phyloP scores from a whole-genome alignment of 2,797 vertebrate species.

The Eurystomus glaucurus region DNA sequence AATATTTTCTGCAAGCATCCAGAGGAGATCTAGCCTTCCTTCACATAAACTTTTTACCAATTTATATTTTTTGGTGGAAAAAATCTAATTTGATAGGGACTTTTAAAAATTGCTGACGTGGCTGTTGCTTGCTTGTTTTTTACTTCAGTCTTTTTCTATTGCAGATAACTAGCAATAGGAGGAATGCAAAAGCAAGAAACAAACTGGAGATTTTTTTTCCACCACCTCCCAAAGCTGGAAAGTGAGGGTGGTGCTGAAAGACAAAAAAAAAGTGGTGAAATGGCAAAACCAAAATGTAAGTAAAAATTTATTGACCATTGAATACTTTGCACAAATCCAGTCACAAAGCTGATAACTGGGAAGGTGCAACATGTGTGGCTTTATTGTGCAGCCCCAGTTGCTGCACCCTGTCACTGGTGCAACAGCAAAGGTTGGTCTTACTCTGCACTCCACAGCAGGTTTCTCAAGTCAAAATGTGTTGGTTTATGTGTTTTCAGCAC shows the following conservation, averaged over 20 bases:
- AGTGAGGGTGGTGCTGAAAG: background rate
- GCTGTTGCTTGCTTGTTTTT: background rate
- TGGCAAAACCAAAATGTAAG: background rate
- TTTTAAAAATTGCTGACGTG: background rate
- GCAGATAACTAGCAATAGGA: background rate
- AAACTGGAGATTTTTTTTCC: background rate
- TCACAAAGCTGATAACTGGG: background rate
- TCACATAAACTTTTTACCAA: background rate
- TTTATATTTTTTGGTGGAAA: background rate
- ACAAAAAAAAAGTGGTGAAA: background rate
- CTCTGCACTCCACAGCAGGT: background rate
- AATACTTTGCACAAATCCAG: background rate
- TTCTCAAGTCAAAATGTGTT: background rate
- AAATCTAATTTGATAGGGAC: background rate
- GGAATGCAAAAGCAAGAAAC: background rate
- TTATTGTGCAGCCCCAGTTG: background rate
- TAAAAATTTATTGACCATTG: background rate
- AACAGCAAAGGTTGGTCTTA: background rate
- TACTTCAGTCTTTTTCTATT: background rate
- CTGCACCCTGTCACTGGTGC: background rate
- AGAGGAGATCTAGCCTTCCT: background rate
- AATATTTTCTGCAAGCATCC: background rate
- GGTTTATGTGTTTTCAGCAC: background rate
- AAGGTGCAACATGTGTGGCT: accelerated
- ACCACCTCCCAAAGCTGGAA: background rate